Conservation (phyloP, 2,113 vertebrate genomes). For the Myodes glareolus region DNA sequence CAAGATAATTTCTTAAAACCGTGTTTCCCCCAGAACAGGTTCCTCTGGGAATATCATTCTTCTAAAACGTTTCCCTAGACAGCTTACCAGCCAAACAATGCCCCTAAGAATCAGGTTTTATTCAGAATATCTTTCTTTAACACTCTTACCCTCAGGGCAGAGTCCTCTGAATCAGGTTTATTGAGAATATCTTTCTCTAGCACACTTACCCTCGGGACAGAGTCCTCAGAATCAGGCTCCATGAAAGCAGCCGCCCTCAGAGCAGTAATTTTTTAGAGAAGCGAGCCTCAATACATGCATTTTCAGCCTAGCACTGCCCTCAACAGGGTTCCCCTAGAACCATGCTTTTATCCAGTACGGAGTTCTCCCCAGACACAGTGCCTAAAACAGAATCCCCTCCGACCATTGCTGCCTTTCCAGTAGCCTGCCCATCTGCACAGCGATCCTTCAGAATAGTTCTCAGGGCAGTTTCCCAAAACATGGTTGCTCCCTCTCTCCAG, state of each 20-base stretch:
- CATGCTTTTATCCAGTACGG: neutral
- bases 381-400: neutral
- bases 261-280: neutral
- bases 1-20: neutral
- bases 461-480: neutral
- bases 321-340: neutral
- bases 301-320: neutral
- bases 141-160: neutral
- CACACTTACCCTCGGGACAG: neutral
- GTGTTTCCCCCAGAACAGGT: neutral
- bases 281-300: neutral
- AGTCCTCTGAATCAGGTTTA: neutral
- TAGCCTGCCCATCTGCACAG: neutral
- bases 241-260: neutral
- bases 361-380: neutral
- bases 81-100: too few species aligned
- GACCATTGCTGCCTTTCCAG: neutral
- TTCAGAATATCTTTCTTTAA: neutral
- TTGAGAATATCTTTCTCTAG: neutral
- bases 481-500: fast-evolving
- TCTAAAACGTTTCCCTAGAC: neutral
- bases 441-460: neutral
- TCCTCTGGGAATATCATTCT: neutral
- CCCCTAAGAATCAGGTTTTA: neutral
- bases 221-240: neutral